A percentile compares a stretch with the other conserved stretches of the same genome.
Evolutionary conservation across 2,797 vertebrate genomes (phyloP).

Genomic region (Amblyraja radiata): DNA sequence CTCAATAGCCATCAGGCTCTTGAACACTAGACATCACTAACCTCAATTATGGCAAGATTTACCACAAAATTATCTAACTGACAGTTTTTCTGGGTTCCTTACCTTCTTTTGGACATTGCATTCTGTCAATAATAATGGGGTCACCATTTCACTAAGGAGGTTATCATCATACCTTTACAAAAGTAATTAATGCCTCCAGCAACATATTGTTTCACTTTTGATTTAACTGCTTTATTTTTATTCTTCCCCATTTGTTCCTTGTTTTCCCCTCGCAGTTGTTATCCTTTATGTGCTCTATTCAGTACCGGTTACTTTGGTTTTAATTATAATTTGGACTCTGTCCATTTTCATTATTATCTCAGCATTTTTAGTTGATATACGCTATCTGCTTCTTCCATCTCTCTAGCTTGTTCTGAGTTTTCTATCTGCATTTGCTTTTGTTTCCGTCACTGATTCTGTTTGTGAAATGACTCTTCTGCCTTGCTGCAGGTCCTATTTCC

Average conservation of each 20-base stretch:
- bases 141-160: not conserved
- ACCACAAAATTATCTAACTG: not conserved
- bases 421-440: not conserved
- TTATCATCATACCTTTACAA: not conserved
- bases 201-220: not conserved
- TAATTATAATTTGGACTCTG: slow-evolving; percentile 12
- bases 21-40: too few relatives aligned
- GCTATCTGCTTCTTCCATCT: not conserved
- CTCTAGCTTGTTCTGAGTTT: not conserved
- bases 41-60: not conserved
- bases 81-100: not conserved
- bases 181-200: not conserved
- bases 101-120: too few relatives aligned
- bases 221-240: slow-evolving; percentile 13
- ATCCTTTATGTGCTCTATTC: not conserved
- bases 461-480: not conserved
- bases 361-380: too few relatives aligned
- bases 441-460: not conserved
- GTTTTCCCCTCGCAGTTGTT: not conserved
- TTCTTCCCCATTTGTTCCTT: not conserved
- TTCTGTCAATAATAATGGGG: not conserved
- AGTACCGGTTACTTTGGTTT: not conserved
- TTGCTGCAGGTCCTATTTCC: not conserved
- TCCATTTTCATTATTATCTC: slow-evolving; percentile 7
- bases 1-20: too few relatives aligned